phyloP scores from a whole-genome alignment of 2,797 vertebrate species.

The Garrulus glandarius region DNA sequence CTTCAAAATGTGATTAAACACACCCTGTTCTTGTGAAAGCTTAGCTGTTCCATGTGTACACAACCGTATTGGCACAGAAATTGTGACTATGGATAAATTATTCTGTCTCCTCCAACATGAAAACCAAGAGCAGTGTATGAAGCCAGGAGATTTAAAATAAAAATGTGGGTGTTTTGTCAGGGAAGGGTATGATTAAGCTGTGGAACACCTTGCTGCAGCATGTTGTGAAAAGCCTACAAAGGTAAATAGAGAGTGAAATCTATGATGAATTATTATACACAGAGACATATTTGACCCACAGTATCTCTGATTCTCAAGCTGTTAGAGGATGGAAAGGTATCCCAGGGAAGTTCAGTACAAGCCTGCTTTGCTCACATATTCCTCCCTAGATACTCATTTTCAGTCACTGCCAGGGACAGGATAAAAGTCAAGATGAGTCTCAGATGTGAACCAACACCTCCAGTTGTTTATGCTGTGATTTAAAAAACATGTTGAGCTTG shows the following conservation, averaged over 20 bases:
- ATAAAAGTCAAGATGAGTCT: background rate
- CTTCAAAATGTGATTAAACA: background rate
- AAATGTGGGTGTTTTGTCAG: background rate
- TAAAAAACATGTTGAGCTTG: background rate
- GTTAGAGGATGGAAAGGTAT: background rate
- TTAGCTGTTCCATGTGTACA: background rate
- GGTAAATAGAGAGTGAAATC: background rate
- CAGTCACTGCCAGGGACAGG: background rate
- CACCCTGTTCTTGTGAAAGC: background rate
- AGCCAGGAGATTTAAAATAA: background rate
- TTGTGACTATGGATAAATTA: background rate
- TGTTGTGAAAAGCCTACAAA: background rate
- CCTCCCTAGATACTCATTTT: background rate
- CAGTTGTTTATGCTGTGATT: background rate
- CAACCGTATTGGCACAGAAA: rapidly evolving
- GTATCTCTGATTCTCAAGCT: background rate
- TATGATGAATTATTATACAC: background rate
- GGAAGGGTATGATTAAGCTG: background rate
- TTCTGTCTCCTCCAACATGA: background rate
- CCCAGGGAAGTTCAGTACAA: background rate
- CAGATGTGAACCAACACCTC: background rate
- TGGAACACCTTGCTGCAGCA: background rate
- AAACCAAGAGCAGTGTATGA: background rate
- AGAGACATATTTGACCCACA: background rate
- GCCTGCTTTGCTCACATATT: background rate